phyloP scores from a whole-genome alignment of 2,888 invertebrate species.

The Tiliacea citrago region DNA sequence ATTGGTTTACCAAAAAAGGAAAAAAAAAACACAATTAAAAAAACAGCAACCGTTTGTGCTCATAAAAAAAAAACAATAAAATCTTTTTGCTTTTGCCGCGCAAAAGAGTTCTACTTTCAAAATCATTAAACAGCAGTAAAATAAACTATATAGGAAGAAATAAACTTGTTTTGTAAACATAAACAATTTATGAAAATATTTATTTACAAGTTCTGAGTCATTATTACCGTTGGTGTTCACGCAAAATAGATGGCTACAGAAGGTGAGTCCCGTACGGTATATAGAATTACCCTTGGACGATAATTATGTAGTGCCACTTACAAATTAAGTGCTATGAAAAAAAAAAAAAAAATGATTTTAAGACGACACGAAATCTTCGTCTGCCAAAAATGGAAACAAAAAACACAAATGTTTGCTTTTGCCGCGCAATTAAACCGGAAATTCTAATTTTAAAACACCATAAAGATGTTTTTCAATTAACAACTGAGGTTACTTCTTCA shows the following conservation, averaged over 20 bases:
- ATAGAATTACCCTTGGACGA: too few relatives aligned
- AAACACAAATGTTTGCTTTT: too few relatives aligned
- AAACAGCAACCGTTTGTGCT: not conserved
- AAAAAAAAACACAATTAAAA: too few relatives aligned
- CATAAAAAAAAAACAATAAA: constrained; percentile 7
- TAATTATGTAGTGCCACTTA: too few relatives aligned
- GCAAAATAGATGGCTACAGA: not conserved
- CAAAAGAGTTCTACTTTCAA: constrained; percentile 16
- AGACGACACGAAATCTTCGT: too few relatives aligned
- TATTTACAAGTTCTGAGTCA: constrained; percentile 5
- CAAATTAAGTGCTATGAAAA: too few relatives aligned
- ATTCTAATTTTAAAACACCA: not conserved
- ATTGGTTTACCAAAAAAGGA: not conserved
- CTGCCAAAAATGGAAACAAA: too few relatives aligned
- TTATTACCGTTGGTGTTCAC: not conserved
- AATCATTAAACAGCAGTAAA: constrained; percentile 32
- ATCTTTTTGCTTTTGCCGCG: constrained; percentile 41
- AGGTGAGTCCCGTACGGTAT: too few relatives aligned
- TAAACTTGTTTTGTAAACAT: constrained; percentile 27
- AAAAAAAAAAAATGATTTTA: too few relatives aligned
- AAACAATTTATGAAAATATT: constrained; percentile 10
- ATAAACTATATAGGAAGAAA: constrained; percentile 44
- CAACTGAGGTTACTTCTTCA: too few relatives aligned
- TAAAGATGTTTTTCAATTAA: too few relatives aligned
- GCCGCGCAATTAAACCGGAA: not conserved